Percentiles rank a stretch among this genome's conserved stretches.
Evolutionary conservation across 2,113 vertebrate genomes (phyloP).

Genomic region (Nicator chloris): DNA sequence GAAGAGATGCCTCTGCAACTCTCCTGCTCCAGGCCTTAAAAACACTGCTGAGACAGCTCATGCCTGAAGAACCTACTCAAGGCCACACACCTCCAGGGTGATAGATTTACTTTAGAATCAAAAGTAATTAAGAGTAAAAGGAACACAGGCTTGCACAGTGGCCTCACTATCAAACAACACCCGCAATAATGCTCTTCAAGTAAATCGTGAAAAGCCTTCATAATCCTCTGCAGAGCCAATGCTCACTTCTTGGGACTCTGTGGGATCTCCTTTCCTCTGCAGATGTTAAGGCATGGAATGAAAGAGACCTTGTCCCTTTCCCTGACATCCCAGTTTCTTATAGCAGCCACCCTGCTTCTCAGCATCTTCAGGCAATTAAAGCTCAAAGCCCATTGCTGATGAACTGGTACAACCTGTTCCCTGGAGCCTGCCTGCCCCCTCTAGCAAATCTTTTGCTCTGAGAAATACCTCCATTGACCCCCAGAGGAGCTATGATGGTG

Average conservation of each 20-base stretch:
- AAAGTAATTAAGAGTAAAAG: background rate
- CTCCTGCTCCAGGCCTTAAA: background rate
- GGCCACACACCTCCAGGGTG: background rate
- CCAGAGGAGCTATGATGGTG: background rate
- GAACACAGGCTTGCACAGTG: background rate
- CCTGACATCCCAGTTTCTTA: background rate
- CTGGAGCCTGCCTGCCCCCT: background rate
- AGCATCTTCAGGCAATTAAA: background rate
- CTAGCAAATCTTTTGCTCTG: background rate
- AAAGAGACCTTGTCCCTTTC: background rate
- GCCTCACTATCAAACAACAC: background rate
- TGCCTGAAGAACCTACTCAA: background rate
- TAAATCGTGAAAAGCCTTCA: background rate
- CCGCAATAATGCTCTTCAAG: background rate
- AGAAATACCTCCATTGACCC: background rate
- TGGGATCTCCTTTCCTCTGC: background rate
- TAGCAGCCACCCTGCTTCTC: background rate
- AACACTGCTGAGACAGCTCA: background rate
- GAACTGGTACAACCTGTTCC: background rate
- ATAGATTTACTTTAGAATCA: background rate
- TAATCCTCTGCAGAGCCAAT: background rate
- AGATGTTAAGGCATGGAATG: background rate
- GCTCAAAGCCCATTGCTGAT: background rate
- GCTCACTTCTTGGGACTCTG: background rate
- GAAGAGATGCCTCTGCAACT: background rate